A percentile compares a stretch with the other conserved stretches of the same genome.
Evolutionary conservation across 2,113 vertebrate genomes (phyloP).

Genomic region (Anseranas semipalmata): DNA sequence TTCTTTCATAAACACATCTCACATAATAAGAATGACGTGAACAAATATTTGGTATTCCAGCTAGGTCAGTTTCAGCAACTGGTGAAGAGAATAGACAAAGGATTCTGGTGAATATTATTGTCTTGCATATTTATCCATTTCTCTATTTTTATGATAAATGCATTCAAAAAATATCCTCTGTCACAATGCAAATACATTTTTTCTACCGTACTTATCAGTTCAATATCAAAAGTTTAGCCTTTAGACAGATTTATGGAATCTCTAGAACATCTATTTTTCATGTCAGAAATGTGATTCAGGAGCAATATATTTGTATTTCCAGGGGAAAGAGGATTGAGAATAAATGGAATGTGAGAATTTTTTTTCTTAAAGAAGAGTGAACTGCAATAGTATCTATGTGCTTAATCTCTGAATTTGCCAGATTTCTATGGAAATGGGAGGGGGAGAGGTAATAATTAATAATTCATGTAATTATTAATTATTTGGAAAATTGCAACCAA

Average conservation of each 20-base stretch:
- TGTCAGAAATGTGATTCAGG: background rate
- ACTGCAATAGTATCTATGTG: background rate
- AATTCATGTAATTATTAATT: background rate
- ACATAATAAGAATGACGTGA: background rate
- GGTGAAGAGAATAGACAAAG: background rate
- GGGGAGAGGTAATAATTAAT: background rate
- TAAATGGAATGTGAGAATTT: background rate
- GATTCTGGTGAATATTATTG: background rate
- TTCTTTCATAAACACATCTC: background rate
- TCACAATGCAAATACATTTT: background rate
- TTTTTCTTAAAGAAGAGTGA: background rate
- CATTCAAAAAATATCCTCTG: background rate
- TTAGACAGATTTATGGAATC: background rate
- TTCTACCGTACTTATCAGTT: background rate
- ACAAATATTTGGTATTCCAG: background rate
- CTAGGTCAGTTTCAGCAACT: background rate
- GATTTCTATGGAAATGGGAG: background rate
- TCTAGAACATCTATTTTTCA: background rate
- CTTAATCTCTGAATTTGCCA: background rate
- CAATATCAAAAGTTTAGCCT: background rate
- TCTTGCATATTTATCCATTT: background rate
- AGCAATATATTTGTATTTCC: background rate
- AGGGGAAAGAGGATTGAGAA: fast-evolving
- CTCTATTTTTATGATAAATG: background rate
- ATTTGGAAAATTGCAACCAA: background rate